A percentile compares a stretch with the other conserved stretches of the same genome.
These are phyloP conservation scores for Ceyx erithaca DNA, from an alignment of 2,797 vertebrate species.

Conservation along the genomic window DNA sequence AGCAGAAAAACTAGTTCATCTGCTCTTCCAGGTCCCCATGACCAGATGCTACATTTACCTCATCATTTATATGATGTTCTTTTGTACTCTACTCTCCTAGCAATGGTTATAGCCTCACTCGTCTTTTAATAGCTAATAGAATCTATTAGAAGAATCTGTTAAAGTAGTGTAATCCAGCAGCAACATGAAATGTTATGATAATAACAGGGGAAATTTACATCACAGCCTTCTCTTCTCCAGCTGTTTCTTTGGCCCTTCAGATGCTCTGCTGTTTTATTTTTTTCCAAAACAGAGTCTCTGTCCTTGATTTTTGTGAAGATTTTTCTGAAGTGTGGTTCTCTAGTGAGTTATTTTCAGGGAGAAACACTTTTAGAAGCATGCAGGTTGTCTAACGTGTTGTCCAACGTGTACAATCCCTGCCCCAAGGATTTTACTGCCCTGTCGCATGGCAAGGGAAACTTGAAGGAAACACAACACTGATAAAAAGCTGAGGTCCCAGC, in stretches of 20 bases:
- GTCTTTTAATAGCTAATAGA: neutral
- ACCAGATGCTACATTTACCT: neutral
- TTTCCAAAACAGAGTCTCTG: neutral
- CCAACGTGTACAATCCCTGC: neutral
- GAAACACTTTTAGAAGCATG: neutral
- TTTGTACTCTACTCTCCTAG: neutral
- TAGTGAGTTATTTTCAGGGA: neutral
- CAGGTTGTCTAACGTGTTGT: neutral
- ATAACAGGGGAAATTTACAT: neutral
- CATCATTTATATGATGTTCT: neutral
- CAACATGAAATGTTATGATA: neutral
- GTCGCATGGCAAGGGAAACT: rapidly evolving
- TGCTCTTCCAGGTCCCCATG: neutral
- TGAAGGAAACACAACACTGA: neutral
- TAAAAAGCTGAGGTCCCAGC: neutral
- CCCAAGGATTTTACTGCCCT: neutral
- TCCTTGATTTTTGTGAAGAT: neutral
- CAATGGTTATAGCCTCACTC: neutral
- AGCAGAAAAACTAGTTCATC: neutral
- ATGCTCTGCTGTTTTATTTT: neutral
- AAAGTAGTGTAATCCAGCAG: neutral
- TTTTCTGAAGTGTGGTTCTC: neutral
- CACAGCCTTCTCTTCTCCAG: neutral
- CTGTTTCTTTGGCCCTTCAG: neutral
- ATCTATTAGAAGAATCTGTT: neutral